A percentile compares a stretch with the other conserved stretches of the same genome.
phyloP scores from a whole-genome alignment of 2,888 invertebrate species.

The Eupithecia insigniata region DNA sequence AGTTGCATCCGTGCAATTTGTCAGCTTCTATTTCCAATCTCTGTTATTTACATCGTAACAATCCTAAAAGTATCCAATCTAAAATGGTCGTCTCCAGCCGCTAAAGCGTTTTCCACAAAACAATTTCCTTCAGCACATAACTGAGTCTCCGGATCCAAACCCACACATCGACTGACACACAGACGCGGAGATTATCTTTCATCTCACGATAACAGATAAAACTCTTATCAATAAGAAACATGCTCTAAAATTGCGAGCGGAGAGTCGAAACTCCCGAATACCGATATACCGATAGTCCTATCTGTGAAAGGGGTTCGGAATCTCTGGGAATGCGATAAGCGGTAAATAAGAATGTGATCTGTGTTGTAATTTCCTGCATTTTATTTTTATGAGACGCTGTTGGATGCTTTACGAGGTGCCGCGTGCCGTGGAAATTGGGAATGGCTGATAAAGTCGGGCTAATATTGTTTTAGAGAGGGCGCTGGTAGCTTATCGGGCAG shows the following conservation, averaged over 20 bases:
- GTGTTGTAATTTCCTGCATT: conserved; percentile 45
- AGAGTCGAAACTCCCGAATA: conserved; percentile 39
- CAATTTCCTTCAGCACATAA: conserved; percentile 29
- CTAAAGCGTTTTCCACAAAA: not conserved
- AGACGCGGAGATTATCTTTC: conserved; percentile 48
- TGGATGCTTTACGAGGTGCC: conserved; percentile 35
- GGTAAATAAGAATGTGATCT: conserved; percentile 43
- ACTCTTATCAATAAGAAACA: conserved; percentile 25
- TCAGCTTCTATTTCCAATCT: not conserved
- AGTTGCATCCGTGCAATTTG: not conserved
- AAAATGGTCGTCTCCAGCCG: conserved; percentile 1
- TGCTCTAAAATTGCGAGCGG: conserved; percentile 33
- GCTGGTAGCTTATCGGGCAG: not conserved
- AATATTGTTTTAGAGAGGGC: conserved; percentile 8
- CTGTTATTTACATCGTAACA: conserved; percentile 21
- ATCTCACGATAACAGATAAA: conserved; percentile 45
- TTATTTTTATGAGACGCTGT: conserved; percentile 40
- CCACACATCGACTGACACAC: conserved; percentile 30
- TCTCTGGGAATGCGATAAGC: conserved; percentile 45
- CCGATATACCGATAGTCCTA: conserved; percentile 17
- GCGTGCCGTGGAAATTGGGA: conserved; percentile 29
- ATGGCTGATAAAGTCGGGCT: conserved; percentile 19
- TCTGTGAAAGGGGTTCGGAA: conserved; percentile 41
- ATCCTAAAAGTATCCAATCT: not conserved
- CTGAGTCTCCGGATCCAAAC: conserved; percentile 25